phyloP scores from a whole-genome alignment of 2,113 vertebrate genomes.

The Cheirogaleus medius region DNA sequence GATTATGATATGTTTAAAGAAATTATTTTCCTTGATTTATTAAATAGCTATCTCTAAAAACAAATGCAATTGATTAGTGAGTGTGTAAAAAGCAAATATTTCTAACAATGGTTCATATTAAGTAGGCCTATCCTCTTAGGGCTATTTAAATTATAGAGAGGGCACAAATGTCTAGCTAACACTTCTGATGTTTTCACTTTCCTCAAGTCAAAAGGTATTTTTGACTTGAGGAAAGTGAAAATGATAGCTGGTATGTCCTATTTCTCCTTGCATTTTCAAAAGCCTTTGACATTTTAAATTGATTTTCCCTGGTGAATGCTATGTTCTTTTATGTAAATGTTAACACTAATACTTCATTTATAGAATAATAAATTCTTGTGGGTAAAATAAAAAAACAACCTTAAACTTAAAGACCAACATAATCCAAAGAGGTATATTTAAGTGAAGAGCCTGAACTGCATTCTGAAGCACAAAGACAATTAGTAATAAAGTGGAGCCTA shows the following conservation, averaged over 20 bases:
- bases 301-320: constrained; percentile 30
- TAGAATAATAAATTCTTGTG: constrained; percentile 14
- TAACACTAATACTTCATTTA: background rate
- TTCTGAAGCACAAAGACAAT: background rate
- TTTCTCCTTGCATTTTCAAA: constrained; percentile 4
- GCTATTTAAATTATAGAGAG: constrained; percentile 46
- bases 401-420: constrained; percentile 18
- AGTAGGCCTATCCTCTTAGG: background rate
- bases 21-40: constrained; percentile 61
- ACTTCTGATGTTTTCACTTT: background rate
- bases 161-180: background rate
- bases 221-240: constrained; percentile 14
- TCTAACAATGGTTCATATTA: constrained; percentile 10
- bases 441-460: background rate
- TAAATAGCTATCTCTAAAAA: constrained; percentile 52
- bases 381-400: background rate
- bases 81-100: constrained; percentile 6
- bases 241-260: background rate
- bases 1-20: constrained; percentile 57
- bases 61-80: constrained; percentile 44
- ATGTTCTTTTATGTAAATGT: constrained; percentile 16
- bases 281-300: background rate
- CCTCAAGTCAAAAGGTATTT: background rate
- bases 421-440: background rate
- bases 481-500: background rate